Evolutionary conservation across 92 coral and sea anemone genomes (phyloP), one percentile per base, ranked within the genome.

Genomic region (Parazoanthus atlanticus): DNA sequence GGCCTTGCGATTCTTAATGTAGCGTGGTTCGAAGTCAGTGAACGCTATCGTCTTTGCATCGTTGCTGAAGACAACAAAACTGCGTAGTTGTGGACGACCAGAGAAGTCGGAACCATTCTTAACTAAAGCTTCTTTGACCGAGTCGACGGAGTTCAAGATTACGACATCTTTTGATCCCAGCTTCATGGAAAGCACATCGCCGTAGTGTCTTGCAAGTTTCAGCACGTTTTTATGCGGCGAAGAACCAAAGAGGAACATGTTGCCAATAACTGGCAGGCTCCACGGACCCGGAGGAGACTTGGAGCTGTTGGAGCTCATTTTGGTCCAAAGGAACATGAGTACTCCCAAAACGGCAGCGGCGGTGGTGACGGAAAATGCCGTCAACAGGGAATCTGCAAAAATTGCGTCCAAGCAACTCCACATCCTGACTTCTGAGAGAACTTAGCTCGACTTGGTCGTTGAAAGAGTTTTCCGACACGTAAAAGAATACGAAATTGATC

Each of bases 91-190:
- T 40, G 99, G 99, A n/a, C 99, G 95, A 30, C 96, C 94, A 34
- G 99, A 94, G 87, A 95, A 97, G 85, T 95, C 96, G 31, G 94
- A 90, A 52, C 96, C 93, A 34, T 93, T 91, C 67, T 93, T 91
- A 64, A 97, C 95, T 36, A 97, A 93, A n/a, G 99, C 95, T 74
- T 97, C 98, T 76, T 94, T 97, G 72, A 97, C 98, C 56, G 93
- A 90, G 82, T 95, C 94, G 86, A 95, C 92, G 76, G 95, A 92
- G 89, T 94, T 97, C 71, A 97, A 88, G 67, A 97, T 93, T 66
- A 97, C 95, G 86, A 94, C 99, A 47, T 94, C 95, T 38, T 93
- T 93, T 67, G 97, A 89, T 72, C 99, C 99, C 40, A 97, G 94
- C 80, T 89, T 93, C 95, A 97, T 93, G 89, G 97, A 93, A 77